Conservation (phyloP, 2,888 invertebrate species). For the Melanargia galathea region DNA sequence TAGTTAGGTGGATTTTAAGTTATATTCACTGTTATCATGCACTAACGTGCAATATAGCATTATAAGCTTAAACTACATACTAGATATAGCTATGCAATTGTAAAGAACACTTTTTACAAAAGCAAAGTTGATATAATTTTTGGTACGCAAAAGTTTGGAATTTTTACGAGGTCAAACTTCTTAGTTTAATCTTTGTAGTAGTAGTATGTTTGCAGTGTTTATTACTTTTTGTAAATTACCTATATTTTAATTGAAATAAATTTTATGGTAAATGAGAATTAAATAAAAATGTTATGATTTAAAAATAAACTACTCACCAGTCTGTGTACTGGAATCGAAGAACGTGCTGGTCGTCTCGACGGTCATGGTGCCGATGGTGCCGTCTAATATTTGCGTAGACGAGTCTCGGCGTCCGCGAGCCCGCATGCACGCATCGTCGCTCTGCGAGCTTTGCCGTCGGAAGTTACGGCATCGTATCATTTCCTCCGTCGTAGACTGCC, state of each 20-base stretch:
- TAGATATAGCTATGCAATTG: too few species aligned
- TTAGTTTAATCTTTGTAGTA: too few species aligned
- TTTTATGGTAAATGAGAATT: too few species aligned
- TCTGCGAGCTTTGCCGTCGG: slow-evolving; percentile 94
- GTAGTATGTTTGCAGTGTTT: too few species aligned
- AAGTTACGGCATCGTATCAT: slow-evolving; percentile 96
- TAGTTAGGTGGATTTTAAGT: slow-evolving; percentile 40
- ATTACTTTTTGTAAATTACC: too few species aligned
- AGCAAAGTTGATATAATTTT: too few species aligned
- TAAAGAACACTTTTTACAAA: too few species aligned
- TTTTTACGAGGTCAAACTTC: too few species aligned
- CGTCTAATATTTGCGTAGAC: slow-evolving; percentile 94
- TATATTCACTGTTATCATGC: slow-evolving; percentile 5
- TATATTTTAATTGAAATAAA: too few species aligned
- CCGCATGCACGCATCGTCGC: slow-evolving; percentile 88
- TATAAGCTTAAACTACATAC: neutral
- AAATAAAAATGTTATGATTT: too few species aligned
- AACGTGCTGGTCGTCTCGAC: slow-evolving; percentile 96
- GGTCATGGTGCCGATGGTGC: slow-evolving; percentile 95
- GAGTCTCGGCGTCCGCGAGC: slow-evolving; percentile 90
- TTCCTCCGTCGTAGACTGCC: slow-evolving; percentile 95
- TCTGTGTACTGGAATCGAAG: slow-evolving; percentile 96
- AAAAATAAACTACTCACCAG: slow-evolving; percentile 85
- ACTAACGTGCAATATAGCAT: neutral
- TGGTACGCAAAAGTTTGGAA: too few species aligned